phyloP scores from a whole-genome alignment of 2,113 vertebrate species.

The Poeciliopsis prolifica region DNA sequence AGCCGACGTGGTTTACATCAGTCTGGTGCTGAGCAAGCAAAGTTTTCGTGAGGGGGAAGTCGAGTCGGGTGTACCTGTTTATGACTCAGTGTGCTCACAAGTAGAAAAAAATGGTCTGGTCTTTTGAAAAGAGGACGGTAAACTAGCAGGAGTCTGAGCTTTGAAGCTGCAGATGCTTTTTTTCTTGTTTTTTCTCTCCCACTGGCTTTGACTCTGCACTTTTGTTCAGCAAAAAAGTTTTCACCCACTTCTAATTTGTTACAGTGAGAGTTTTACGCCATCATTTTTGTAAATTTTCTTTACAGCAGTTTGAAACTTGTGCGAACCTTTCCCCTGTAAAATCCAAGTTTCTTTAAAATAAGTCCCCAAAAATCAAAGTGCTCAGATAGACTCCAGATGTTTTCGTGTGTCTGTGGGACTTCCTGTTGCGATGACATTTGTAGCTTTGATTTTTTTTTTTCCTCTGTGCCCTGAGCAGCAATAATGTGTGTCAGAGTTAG shows the following conservation, averaged over 20 bases:
- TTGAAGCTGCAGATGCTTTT: conserved; percentile 60
- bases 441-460: conserved; percentile 7
- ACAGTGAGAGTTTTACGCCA: conserved; percentile 11
- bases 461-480: conserved; percentile 36
- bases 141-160: conserved; percentile 55
- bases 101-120: neutral
- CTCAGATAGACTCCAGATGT: conserved; percentile 4
- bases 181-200: conserved; percentile 33
- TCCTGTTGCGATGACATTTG: conserved; percentile 17
- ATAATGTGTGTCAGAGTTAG: conserved; percentile 61
- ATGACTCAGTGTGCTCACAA: conserved; percentile 27
- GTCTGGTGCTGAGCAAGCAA: conserved; percentile 38
- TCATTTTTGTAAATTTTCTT: conserved; percentile 7
- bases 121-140: conserved; percentile 44
- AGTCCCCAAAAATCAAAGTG: conserved; percentile 12
- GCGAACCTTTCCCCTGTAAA: conserved; percentile 3
- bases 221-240: conserved; percentile 38
- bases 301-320: conserved; percentile 10
- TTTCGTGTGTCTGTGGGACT: conserved; percentile 9
- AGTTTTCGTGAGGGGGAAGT: neutral
- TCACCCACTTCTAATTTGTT: conserved; percentile 22
- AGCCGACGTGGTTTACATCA: conserved; percentile 1
- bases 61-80: conserved; percentile 25
- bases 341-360: conserved; percentile 6
- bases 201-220: conserved; percentile 21